Evolutionary conservation across 2,113 vertebrate genomes (phyloP).

Genomic region (Menidia beryllina): DNA sequence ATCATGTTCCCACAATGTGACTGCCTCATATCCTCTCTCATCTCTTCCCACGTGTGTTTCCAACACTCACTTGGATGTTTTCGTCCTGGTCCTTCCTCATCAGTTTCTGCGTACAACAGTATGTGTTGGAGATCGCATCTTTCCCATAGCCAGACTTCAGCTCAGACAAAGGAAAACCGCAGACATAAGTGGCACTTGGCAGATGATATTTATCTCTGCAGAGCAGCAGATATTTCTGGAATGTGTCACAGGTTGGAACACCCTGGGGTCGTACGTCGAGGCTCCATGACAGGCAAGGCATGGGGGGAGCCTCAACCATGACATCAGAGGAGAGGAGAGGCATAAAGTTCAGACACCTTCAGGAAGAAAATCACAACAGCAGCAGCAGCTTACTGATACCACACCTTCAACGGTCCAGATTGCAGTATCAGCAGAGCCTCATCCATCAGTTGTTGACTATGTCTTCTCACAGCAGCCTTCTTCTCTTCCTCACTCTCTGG

Average conservation of each 20-base stretch:
- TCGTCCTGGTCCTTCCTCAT: neutral
- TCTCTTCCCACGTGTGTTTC: conserved; percentile 20
- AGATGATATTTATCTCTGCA: conserved; percentile 6
- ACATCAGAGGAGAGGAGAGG: conserved; percentile 54
- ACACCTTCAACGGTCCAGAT: conserved; percentile 10
- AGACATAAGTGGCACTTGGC: conserved; percentile 15
- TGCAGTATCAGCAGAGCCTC: conserved; percentile 22
- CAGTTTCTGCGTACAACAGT: neutral
- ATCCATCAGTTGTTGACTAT: conserved; percentile 34
- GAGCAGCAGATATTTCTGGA: conserved; percentile 60
- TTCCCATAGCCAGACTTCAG: conserved; percentile 2
- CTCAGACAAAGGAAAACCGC: conserved; percentile 9
- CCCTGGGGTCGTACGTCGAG: conserved; percentile 44
- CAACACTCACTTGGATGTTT: neutral
- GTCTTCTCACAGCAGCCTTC: conserved; percentile 55
- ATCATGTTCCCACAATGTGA: neutral
- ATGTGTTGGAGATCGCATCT: neutral
- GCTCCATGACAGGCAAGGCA: conserved; percentile 16
- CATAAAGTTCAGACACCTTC: conserved; percentile 75
- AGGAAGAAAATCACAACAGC: conserved; percentile 24
- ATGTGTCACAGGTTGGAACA: conserved; percentile 52
- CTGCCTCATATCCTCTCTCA: conserved; percentile 3
- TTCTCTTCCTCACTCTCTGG: conserved; percentile 69
- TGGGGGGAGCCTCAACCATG: conserved; percentile 60
- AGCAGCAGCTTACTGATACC: conserved; percentile 35